Conservation (phyloP, 2,797 vertebrate genomes). For the Halcyon smyrnensis region DNA sequence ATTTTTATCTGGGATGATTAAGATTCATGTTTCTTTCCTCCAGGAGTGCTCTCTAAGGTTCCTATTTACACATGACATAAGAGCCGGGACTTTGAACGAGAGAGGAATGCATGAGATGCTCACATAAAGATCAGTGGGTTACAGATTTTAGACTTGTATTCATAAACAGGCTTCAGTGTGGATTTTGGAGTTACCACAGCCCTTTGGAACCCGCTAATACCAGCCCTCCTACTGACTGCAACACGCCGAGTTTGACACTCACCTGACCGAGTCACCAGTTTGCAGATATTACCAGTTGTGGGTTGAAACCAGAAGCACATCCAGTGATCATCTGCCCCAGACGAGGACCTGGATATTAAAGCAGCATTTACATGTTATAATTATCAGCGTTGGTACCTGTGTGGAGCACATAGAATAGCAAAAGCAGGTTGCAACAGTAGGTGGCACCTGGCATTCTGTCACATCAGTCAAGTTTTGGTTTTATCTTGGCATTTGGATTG, state of each 20-base stretch:
- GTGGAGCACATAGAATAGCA: not conserved
- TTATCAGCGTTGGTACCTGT: not conserved
- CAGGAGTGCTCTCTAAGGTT: not conserved
- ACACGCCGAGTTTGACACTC: accelerated
- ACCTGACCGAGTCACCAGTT: not conserved
- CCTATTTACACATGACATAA: not conserved
- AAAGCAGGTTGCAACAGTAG: not conserved
- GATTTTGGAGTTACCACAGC: not conserved
- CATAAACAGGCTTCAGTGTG: accelerated
- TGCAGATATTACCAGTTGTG: not conserved
- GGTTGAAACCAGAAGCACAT: not conserved
- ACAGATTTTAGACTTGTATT: not conserved
- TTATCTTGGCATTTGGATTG: not conserved
- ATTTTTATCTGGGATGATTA: not conserved
- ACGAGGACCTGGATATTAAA: not conserved
- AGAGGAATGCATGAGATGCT: not conserved
- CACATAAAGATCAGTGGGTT: not conserved
- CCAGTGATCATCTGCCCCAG: not conserved
- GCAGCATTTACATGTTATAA: not conserved
- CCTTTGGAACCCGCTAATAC: not conserved
- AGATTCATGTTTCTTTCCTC: not conserved
- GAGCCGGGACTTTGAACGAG: no score
- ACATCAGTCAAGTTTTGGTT: not conserved
- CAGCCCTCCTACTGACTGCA: not conserved
- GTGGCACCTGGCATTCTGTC: not conserved